Evolutionary conservation across 2,888 invertebrate species (phyloP), one percentile per base, ranked within the genome.

Genomic region (Drosophila pullipes): DNA sequence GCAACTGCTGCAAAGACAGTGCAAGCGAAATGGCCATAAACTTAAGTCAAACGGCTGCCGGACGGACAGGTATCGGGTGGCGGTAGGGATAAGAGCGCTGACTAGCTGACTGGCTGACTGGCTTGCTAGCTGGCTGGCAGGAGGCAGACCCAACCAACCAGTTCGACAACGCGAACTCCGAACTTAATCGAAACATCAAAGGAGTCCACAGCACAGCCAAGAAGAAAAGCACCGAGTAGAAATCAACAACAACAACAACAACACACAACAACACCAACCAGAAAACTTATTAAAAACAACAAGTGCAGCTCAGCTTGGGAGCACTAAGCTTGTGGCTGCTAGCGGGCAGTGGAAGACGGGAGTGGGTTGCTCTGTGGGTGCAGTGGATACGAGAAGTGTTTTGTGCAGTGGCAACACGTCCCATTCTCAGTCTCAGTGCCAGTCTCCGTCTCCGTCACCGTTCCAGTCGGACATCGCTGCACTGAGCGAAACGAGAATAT

Each of bases 201-300:
- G 80, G 79, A 90, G 77, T 76, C 39, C 80, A 53, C 53, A 77
- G 61, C 69, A 65, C 55, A 72, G 77, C 66, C 69, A 70, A 70
- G 57, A 72, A 61, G 59, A 81, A 77, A 71, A 67, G 37, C 25
- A 37, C 6, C 35, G 16, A 47, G 47, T 25, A 4, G 25, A 25
- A 47, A 47, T 63, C n/a, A n/a, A n/a, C n/a, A 50, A 10, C 9
- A 74, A 64, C 39, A 58, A n/a, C 39, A 65, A 33, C 54, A 68
- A 65, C 61, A 55, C n/a, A 50, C 68, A 68, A 22, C 22, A 22
- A 22, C 22, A 22, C 53, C 72, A 80, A 74, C 76, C 82, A 79
- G 81, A 87, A 91, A 91, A 89, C 92, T 91, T 91, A 91, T 91
- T 91, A 91, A 85, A 85, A 90, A 85, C 85, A 85, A 91, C 91